A percentile compares a stretch with the other conserved stretches of the same genome.
phyloP scores from a whole-genome alignment of 2,888 invertebrate species.

The Mesorhabditis sp. region DNA sequence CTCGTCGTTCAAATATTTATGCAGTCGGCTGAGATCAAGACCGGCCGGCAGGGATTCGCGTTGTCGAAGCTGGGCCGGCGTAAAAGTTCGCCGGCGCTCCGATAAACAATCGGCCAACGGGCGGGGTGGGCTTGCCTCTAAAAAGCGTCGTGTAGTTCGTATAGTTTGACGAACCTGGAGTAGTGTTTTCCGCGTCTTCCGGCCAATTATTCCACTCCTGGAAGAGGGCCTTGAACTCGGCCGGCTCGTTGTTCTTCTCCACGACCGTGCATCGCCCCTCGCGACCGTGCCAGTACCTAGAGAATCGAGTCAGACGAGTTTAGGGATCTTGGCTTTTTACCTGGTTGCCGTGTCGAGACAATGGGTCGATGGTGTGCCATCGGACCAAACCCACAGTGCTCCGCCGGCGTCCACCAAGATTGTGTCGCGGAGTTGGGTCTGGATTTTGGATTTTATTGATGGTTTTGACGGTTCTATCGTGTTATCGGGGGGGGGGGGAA shows the following conservation, averaged over 20 bases:
- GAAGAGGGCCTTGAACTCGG: slow-evolving; percentile 44
- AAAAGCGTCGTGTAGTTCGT: not conserved
- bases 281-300: slow-evolving; percentile 28
- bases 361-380: slow-evolving; percentile 22
- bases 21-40: slow-evolving; percentile 36
- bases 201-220: slow-evolving; percentile 33
- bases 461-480: too few species aligned
- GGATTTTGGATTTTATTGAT: not conserved
- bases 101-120: slow-evolving; percentile 24
- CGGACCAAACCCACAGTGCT: slow-evolving; percentile 47
- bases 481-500: too few species aligned
- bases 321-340: not conserved
- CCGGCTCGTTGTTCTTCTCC: slow-evolving; percentile 38
- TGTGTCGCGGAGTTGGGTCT: slow-evolving; percentile 22
- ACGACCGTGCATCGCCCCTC: slow-evolving; percentile 30
- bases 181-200: slow-evolving; percentile 14
- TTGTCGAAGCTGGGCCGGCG: slow-evolving; percentile 29
- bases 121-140: not conserved
- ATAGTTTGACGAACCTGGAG: slow-evolving; percentile 7
- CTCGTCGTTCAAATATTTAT: slow-evolving; percentile 39
- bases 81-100: slow-evolving; percentile 34
- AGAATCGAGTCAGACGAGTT: not conserved
- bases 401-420: slow-evolving; percentile 42
- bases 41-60: slow-evolving; percentile 38
- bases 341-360: not conserved